Evolutionary conservation across 2,888 invertebrate genomes (phyloP).

Genomic region (Pristionchus arcanus): DNA sequence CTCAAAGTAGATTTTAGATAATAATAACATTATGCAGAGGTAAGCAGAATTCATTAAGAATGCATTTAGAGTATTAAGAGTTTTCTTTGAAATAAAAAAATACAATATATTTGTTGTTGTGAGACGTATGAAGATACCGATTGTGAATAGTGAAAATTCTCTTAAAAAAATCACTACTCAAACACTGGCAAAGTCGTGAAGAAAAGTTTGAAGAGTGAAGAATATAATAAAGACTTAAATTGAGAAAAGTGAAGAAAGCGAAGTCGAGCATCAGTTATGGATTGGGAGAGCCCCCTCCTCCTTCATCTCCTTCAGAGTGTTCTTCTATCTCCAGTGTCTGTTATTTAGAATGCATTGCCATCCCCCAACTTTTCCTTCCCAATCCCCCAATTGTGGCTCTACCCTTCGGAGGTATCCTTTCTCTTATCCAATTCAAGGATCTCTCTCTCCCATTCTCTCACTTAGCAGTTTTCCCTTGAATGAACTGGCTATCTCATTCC

Average conservation of each 20-base stretch:
- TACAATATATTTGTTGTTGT: too few relatives aligned
- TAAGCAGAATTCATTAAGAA: not conserved
- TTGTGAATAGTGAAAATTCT: too few relatives aligned
- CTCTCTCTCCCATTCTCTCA: constrained; percentile 40
- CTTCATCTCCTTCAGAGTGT: constrained; percentile 18
- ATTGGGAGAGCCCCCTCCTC: not conserved
- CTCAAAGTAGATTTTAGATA: not conserved
- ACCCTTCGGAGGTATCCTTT: constrained; percentile 7
- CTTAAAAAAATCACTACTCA: too few relatives aligned
- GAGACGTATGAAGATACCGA: too few relatives aligned
- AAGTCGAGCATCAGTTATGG: not conserved
- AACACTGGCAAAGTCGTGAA: too few relatives aligned
- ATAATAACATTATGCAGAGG: not conserved
- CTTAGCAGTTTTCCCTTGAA: constrained; percentile 40
- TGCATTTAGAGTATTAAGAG: too few relatives aligned
- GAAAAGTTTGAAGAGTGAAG: not conserved
- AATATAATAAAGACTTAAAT: not conserved
- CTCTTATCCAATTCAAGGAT: constrained; percentile 40
- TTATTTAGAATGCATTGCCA: constrained; percentile 53
- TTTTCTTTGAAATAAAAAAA: too few relatives aligned
- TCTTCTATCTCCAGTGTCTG: constrained; percentile 26
- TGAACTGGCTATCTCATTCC: constrained; percentile 51
- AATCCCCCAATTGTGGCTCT: not conserved
- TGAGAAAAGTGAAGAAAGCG: not conserved
- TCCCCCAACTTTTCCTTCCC: not conserved